Base-by-base conservation (phyloP, 2,888 invertebrate genomes). In the Dilophus febrilis region DNA sequence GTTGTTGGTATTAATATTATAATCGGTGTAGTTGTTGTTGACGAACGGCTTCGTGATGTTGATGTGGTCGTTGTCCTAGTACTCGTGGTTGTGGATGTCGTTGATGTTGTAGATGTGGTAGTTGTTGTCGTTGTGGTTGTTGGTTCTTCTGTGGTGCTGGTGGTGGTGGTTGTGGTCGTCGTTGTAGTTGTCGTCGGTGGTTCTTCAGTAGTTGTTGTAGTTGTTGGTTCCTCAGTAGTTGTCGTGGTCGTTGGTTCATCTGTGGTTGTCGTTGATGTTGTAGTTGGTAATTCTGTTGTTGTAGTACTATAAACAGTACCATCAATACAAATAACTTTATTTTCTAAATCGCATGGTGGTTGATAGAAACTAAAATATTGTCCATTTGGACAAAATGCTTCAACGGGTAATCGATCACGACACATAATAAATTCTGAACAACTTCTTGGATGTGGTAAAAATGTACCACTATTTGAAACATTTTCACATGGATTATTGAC, bases 361-460 rank as follows among this genome's bases (percentile, higher is more conserved):
- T 50, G 57, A 11, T 48, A 44, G 3, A 53, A 44, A 46, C 59
- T 60, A 43, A 59, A 60, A 4, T 44, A 2, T 49, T 59, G 59
- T 12, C 55, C 51, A 0, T 47, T 51, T n/a, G 52, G 52, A 37
- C 59, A 60, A 2, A 50, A 49, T 2, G 50, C 55, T 14, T 10
- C 26, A 12, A 13, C 19, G 8, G 26, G 13, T 35, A 46, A 51
- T 2, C 59, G 60, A 32, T 51, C 50, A 8, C 48, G 47, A 34
- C 59, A 60, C 3, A 47, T 48, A 40, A 57, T 58, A 40, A 54
- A 60, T 41, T 57, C 59, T 19, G 55, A 57, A 44, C 60, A 60
- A 35, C 57, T 56, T 8, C 42, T 47, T 3, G 53, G 46, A 50
- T 60, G 58, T 2, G 53, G 52, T 49, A 51, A 60, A 18, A 52